Evolutionary conservation across 2,113 vertebrate species (phyloP).

Genomic region (Sander vitreus): DNA sequence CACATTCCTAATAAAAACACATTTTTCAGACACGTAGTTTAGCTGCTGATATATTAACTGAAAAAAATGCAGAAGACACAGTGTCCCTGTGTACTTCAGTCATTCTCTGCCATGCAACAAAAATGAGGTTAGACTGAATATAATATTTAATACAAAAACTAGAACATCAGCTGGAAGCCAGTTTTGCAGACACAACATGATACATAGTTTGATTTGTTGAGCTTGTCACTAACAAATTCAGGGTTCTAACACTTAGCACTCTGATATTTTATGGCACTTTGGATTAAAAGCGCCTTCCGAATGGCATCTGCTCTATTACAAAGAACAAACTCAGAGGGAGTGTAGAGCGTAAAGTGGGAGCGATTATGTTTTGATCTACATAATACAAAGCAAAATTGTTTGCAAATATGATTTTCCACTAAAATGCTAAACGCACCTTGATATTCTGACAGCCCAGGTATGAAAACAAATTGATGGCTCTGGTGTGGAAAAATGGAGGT

Average conservation of each 20-base stretch:
- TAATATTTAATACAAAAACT: not conserved
- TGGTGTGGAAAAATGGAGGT: not conserved
- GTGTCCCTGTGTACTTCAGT: not conserved
- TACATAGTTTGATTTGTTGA: slow-evolving; percentile 27
- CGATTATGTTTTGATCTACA: slow-evolving; percentile 39
- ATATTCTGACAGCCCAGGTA: slow-evolving; percentile 38
- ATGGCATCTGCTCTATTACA: slow-evolving; percentile 16
- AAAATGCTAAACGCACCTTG: slow-evolving; percentile 43
- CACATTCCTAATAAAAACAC: not conserved
- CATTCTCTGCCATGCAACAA: slow-evolving; percentile 5
- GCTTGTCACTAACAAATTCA: slow-evolving; percentile 29
- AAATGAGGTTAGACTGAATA: slow-evolving; percentile 14
- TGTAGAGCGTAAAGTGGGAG: slow-evolving; percentile 20
- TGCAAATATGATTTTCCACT: slow-evolving; percentile 53
- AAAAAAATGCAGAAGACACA: not conserved
- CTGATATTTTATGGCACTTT: slow-evolving; percentile 45
- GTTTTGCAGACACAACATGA: slow-evolving; percentile 30
- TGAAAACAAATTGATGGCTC: slow-evolving; percentile 41
- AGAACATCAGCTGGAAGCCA: slow-evolving; percentile 48
- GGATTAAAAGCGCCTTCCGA: slow-evolving; percentile 50
- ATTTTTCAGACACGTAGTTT: not conserved
- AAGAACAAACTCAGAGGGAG: slow-evolving; percentile 10
- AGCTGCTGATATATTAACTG: not conserved
- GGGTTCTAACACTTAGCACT: slow-evolving; percentile 39
- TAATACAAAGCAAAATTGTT: slow-evolving; percentile 50